Evolutionary conservation across 2,888 invertebrate species (phyloP).

Genomic region (Marronus borbonicus): DNA sequence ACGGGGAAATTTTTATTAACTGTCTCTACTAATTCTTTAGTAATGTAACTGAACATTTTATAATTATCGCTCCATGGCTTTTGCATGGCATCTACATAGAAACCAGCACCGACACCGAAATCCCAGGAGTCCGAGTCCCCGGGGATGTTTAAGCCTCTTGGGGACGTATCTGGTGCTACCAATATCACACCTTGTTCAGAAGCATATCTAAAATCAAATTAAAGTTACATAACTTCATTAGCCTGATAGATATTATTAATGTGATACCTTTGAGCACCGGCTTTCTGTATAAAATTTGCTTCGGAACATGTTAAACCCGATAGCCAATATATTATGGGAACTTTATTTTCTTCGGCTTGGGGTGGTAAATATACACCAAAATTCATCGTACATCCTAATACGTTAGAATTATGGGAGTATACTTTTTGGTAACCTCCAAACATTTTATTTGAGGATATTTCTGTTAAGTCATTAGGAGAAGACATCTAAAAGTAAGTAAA

Average conservation of each 20-base stretch:
- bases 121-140: constrained; percentile 95
- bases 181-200: constrained; percentile 88
- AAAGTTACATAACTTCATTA: constrained; percentile 4
- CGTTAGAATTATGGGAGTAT: constrained; percentile 84
- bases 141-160: constrained; percentile 88
- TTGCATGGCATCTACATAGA: constrained; percentile 93
- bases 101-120: constrained; percentile 96
- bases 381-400: constrained; percentile 91
- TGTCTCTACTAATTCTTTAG: constrained; percentile 85
- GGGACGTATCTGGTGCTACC: constrained; percentile 97
- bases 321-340: constrained; percentile 92
- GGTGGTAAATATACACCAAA: constrained; percentile 94
- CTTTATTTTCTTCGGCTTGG: constrained; percentile 76
- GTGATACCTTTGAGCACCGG: constrained; percentile 87
- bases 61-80: constrained; percentile 96
- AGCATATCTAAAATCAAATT: constrained; percentile 76
- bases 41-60: constrained; percentile 96
- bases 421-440: constrained; percentile 92
- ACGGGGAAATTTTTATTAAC: constrained; percentile 84
- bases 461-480: constrained; percentile 68
- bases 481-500: constrained; percentile 44
- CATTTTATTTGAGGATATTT: constrained; percentile 80
- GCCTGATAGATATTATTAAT: background rate
- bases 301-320: constrained; percentile 96
- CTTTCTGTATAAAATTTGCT: constrained; percentile 95